Conservation (phyloP, 2,888 invertebrate genomes). For the Ophion costatus region DNA sequence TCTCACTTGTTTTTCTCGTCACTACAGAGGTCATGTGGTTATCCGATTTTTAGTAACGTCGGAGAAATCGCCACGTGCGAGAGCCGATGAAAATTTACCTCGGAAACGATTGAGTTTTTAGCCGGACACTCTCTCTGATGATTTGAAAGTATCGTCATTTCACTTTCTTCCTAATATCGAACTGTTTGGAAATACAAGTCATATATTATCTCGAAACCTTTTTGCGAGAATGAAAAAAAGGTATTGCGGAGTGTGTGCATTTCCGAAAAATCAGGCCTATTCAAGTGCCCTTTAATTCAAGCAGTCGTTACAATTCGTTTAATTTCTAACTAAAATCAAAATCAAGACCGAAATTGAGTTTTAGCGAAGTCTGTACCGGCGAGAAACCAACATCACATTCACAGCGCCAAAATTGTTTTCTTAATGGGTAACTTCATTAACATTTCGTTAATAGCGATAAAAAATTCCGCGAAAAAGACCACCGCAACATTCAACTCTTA, state of each 20-base stretch:
- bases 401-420: not conserved
- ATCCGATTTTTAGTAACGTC: not conserved
- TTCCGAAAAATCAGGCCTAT: too few relatives aligned
- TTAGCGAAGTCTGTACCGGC: not conserved
- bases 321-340: not conserved
- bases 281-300: too few relatives aligned
- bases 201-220: too few relatives aligned
- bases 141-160: not conserved
- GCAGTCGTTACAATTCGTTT: too few relatives aligned
- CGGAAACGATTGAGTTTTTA: not conserved
- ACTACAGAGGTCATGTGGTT: not conserved
- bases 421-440: not conserved
- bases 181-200: too few relatives aligned
- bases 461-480: not conserved
- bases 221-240: too few relatives aligned
- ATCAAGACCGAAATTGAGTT: not conserved
- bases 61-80: not conserved
- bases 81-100: not conserved
- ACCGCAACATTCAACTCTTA: not conserved
- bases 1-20: slow-evolving; percentile 31
- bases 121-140: not conserved
- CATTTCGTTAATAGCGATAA: not conserved
- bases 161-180: not conserved
- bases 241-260: too few relatives aligned
- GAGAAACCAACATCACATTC: not conserved